These are phyloP conservation scores for Scaptodrosophila lebanonensis DNA, from an alignment of 1,140 invertebrate genomes.

Conservation along the genomic window DNA sequence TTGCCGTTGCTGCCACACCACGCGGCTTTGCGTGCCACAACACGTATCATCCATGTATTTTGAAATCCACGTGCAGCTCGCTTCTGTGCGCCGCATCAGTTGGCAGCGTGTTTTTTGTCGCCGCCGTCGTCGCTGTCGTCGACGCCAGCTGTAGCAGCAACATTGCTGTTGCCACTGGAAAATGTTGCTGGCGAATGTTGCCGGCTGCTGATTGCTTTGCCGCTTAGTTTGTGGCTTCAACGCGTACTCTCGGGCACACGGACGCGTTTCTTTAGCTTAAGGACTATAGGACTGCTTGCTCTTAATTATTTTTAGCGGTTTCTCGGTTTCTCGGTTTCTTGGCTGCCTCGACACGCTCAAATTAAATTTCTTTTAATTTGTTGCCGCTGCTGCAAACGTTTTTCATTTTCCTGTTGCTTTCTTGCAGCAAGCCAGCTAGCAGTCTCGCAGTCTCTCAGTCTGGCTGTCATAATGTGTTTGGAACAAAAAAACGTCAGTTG, in stretches of 20 bases:
- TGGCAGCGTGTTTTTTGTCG: constrained; percentile 71
- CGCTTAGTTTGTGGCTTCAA: no score
- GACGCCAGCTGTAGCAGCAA: constrained; percentile 40
- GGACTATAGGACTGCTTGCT: no score
- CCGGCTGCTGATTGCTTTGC: no score
- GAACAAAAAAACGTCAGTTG: constrained; percentile 2
- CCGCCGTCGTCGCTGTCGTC: constrained; percentile 64
- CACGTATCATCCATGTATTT: no score
- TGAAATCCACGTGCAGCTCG: constrained; percentile 33
- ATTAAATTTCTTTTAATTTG: not conserved
- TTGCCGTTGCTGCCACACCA: constrained; percentile 6
- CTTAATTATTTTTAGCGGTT: no score
- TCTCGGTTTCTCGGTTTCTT: no score
- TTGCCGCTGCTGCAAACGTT: not conserved
- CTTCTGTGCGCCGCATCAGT: constrained; percentile 67
- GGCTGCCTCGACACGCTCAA: no score
- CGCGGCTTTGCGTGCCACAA: not conserved
- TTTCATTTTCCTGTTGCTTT: not conserved
- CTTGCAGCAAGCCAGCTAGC: no score
- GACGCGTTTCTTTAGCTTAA: no score
- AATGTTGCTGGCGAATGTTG: no score
- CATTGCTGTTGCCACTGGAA: no score
- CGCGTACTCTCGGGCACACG: no score
- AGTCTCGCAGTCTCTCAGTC: not conserved
- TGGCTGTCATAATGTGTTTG: constrained; percentile 11